A percentile compares a stretch with the other conserved stretches of the same genome.
phyloP scores from a whole-genome alignment of 2,888 invertebrate species.

The Andrena bicolor region DNA sequence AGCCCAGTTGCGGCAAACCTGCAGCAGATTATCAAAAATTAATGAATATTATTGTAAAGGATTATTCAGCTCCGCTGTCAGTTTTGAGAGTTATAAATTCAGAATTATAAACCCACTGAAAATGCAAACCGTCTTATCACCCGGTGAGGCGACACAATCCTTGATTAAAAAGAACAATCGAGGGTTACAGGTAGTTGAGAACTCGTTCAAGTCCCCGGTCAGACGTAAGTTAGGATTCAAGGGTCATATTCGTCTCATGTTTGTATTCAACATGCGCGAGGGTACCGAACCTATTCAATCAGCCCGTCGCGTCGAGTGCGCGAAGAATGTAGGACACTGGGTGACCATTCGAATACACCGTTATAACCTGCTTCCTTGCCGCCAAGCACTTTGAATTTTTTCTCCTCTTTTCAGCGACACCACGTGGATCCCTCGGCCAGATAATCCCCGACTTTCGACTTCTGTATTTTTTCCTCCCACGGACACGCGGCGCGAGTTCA shows the following conservation, averaged over 20 bases:
- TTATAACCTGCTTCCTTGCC: constrained; percentile 80
- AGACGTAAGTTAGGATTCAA: too few species aligned
- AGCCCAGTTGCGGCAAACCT: constrained; percentile 83
- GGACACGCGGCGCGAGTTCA: background rate
- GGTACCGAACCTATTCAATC: constrained; percentile 52
- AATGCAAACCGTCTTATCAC: background rate
- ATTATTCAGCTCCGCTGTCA: too few species aligned
- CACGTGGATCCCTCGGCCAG: constrained; percentile 47
- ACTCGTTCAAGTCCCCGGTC: background rate
- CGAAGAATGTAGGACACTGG: constrained; percentile 82
- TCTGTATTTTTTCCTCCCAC: constrained; percentile 31
- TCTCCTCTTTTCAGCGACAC: constrained; percentile 40
- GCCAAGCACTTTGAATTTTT: constrained; percentile 29
- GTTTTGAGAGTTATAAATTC: too few species aligned
- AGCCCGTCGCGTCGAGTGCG: constrained; percentile 39
- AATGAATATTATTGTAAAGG: background rate
- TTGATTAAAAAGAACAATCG: background rate
- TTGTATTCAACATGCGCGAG: constrained; percentile 27
- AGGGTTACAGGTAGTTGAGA: background rate
- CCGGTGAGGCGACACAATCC: background rate
- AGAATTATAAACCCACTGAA: too few species aligned
- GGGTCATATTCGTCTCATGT: background rate
- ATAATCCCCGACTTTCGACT: constrained; percentile 55
- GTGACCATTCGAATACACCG: constrained; percentile 83
- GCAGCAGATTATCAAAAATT: background rate